A percentile compares a stretch with the other conserved stretches of the same genome.
phyloP scores from a whole-genome alignment of 2,888 invertebrate genomes.

The Cerastis rubricosa region DNA sequence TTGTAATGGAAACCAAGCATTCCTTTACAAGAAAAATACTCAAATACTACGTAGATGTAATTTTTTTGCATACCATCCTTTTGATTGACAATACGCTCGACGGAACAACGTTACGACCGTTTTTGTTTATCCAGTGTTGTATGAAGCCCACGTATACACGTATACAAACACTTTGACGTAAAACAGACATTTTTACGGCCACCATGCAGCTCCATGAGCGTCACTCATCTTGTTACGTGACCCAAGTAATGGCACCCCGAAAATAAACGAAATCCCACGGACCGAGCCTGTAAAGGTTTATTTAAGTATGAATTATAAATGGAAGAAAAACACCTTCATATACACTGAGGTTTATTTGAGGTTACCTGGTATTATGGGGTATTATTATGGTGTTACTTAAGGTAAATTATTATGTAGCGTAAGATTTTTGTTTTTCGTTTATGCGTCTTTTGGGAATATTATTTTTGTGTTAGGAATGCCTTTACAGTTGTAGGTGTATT shows the following conservation, averaged over 20 bases:
- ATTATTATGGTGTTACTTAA: constrained; percentile 26
- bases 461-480: neutral
- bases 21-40: neutral
- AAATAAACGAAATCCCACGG: constrained; percentile 42
- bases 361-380: constrained; percentile 20
- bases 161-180: constrained; percentile 27
- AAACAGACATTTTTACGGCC: constrained; percentile 19
- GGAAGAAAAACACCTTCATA: constrained; percentile 44
- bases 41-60: neutral
- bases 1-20: neutral
- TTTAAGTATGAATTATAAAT: constrained; percentile 50
- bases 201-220: constrained; percentile 23
- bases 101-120: neutral
- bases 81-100: neutral
- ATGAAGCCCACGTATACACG: constrained; percentile 32
- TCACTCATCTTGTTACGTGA: constrained; percentile 34
- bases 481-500: neutral
- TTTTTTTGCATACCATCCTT: neutral
- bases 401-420: neutral
- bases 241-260: constrained; percentile 9
- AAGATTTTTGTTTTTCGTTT: neutral
- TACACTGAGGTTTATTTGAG: constrained; percentile 26
- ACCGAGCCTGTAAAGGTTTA: constrained; percentile 36
- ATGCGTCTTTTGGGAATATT: constrained; percentile 16
- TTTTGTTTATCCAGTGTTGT: constrained; percentile 32